Base-by-base conservation (phyloP, 2,113 vertebrate genomes). In the Myodes glareolus region DNA sequence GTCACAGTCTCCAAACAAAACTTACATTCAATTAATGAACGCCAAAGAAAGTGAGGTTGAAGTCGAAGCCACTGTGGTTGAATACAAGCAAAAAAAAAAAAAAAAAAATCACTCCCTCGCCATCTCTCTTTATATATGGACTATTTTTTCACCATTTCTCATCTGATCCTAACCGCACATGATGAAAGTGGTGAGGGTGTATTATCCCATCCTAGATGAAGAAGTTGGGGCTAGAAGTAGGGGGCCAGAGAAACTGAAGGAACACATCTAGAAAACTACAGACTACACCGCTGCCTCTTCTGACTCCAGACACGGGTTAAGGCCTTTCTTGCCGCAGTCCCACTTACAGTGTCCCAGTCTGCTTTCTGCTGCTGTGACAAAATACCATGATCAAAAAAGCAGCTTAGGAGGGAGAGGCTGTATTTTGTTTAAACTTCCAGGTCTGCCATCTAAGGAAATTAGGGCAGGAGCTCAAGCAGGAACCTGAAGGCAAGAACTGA, bases 21-120 rank as follows among this genome's bases (percentile, higher is more conserved):
- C 85, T 65, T n/a, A 50, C 50, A 33, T 10, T 36, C 78, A 81
- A 21, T 36, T 19, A 52, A 52, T 80, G 77, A 55, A 33, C 7
- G 17, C n/a, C 50, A 19, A 42, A n/a, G 50, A 5, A 31, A 47
- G 65, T 55, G 14, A 72, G 45, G 19, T 61, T 36, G 67, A 77
- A 73, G 33, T 61, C 80, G 67, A 84, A 65, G 31, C 50, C 31
- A 13, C 70, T 17, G 13, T 70, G n/a, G 47, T 55, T 61, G 73
- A 21, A 23, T 5, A 31, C 23, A 13, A 25, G 52, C 33, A 11
- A 25, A 23, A n/a, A n/a, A n/a, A n/a, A n/a, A n/a, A n/a, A n/a
- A n/a, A 16, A 17, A 17, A 0, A 19, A 36, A 25, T n/a, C 3
- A 2, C 50, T 76, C 14, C 0, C 17, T 29, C 7, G 4, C 63